A percentile compares a stretch with the other conserved stretches of the same genome.
Conservation (phyloP, 2,113 vertebrate genomes). For the Bufo gargarizans region DNA sequence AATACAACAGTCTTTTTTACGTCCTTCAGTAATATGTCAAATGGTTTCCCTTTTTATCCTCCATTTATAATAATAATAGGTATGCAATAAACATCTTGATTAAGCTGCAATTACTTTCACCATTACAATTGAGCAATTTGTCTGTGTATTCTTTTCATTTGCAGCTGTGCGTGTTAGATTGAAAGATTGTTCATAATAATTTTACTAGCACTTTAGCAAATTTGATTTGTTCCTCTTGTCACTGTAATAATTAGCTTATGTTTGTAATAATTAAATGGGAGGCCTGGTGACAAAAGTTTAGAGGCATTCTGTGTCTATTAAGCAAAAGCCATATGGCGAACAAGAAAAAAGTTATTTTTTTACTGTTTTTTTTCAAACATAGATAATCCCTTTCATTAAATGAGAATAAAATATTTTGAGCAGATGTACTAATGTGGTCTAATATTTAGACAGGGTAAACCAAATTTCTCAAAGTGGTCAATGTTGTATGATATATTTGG, state of each 20-base stretch:
- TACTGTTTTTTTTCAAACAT: background rate
- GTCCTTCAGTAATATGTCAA: background rate
- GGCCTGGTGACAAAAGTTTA: constrained; percentile 38
- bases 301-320: constrained; percentile 12
- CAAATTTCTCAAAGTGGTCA: too few species aligned
- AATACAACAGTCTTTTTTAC: background rate
- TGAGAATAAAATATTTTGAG: background rate
- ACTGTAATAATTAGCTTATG: constrained; percentile 46
- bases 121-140: constrained; percentile 7
- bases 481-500: too few species aligned
- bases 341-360: background rate
- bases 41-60: background rate
- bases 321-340: constrained; percentile 22
- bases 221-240: constrained; percentile 55
- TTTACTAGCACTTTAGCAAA: constrained; percentile 43
- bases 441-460: too few species aligned
- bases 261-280: constrained; percentile 49
- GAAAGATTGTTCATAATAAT: constrained; percentile 39
- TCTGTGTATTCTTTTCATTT: constrained; percentile 45
- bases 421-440: too few species aligned
- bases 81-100: constrained; percentile 12
- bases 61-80: constrained; percentile 16
- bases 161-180: constrained; percentile 33
- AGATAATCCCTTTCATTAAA: background rate
- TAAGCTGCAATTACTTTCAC: background rate